Base-by-base conservation (phyloP, 2,888 invertebrate genomes). In the Lasioglossum zephyrum region DNA sequence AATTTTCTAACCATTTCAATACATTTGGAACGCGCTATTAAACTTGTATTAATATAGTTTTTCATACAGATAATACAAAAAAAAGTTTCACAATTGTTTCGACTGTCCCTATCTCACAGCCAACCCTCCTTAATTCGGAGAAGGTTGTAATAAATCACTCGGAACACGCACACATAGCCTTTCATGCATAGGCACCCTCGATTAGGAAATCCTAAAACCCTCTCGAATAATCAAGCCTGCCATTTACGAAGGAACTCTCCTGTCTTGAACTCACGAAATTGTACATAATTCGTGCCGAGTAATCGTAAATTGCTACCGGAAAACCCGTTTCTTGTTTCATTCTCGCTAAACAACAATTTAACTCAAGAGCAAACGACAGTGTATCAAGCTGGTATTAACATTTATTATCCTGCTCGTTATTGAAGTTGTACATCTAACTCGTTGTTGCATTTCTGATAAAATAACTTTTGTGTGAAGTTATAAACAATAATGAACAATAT, bases 141-240 rank as follows among this genome's bases (percentile, higher is more conserved):
- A 11, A 0, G 4, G 26, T 39, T 31, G 8, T 49, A 49, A 81
- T 82, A 82, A 74, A 74, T 80, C 74, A 70, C 39, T 44, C 18
- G 26, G 13, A 81, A 47, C 47, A 60, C 69, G 74, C 26, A 47
- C 79, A 73, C 73, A 31, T 16, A 44, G 31, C 18, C 18, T n/a
- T 69, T 22, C 69, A 49, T 39, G 36, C 66, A 18, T 41, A 36
- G 53, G n/a, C 26, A 66, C 6, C 44, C 47, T 60, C 39, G 81
- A 74, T 81, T 74, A 57, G 57, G 69, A 60, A 31, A 81, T 75
- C 31, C 73, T 39, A 47, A 81, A 81, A 57, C 39, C 22, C 16
- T 57, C 47, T 70, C 39, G 39, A 82, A 74, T 60, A 74, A 72
- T 75, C 81, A 73, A 39, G 73, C 73, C 9, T 31, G 49, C 41